Conservation (phyloP, 2,113 vertebrate species). For the Plecotus auritus region DNA sequence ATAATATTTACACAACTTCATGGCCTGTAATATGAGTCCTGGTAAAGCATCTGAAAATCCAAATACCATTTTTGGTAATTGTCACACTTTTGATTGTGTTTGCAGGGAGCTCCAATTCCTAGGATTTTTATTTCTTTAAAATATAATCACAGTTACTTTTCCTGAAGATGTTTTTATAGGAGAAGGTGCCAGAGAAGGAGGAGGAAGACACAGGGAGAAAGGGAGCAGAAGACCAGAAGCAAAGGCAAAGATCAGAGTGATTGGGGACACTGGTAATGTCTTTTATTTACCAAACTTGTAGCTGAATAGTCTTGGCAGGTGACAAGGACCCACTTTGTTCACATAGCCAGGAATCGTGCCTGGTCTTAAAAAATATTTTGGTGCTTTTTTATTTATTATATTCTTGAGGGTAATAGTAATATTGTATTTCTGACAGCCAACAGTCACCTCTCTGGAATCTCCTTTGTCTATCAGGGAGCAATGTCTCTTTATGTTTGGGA, state of each 20-base stretch:
- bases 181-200: not conserved
- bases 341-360: not conserved
- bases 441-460: not conserved
- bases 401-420: not conserved
- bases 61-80: not conserved
- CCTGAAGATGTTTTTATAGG: not conserved
- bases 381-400: not conserved
- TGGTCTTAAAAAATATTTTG: not conserved
- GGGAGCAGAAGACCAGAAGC: not conserved
- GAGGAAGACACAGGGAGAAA: not conserved
- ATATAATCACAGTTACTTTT: not conserved
- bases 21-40: not conserved
- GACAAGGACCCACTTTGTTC: not conserved
- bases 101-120: not conserved
- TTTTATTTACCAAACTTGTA: conserved; percentile 2
- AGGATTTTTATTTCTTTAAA: conserved; percentile 2
- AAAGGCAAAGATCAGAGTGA: not conserved
- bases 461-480: not conserved
- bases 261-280: not conserved
- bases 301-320: not conserved
- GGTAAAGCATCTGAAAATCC: not conserved
- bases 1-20: not conserved
- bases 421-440: not conserved
- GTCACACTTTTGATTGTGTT: not conserved
- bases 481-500: conserved; percentile 44